Base-by-base conservation (phyloP, 2,888 invertebrate species). In the Hartigia nigra region DNA sequence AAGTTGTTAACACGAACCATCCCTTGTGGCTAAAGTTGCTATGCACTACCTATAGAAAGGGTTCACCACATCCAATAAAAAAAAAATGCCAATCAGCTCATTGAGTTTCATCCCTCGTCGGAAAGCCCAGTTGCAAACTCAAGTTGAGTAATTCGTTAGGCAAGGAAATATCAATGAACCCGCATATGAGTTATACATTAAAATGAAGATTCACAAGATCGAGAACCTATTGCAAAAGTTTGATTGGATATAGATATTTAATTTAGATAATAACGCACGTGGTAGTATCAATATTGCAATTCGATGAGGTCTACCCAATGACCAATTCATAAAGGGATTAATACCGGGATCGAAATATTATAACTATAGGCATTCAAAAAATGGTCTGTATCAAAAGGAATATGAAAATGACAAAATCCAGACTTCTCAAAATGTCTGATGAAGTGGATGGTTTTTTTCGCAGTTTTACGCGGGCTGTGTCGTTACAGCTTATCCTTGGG, bases 161-260 rank as follows among this genome's bases (percentile, higher is more conserved):
- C 55, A 9, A 23, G 23, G 55, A 55, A 23, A 55, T 55, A 55
- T 55, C 55, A 23, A 55, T 55, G 23, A 55, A 55, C 55, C 9
- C 55, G 23, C 23, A 23, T 55, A 55, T 55, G 55, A 55, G 55
- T 55, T 55, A 55, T 55, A 23, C 55, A 23, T 55, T 55, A 55
- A 23, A 14, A 55, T 23, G 55, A 14, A 14, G 23, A 23, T 23
- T 12, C 31, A 31, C 34, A 31, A 74, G 78, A 75, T 78, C 70
- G 76, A 77, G 75, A 77, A 74, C 79, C 77, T 76, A 81, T 79
- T 79, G 80, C 77, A 78, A 82, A 83, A 82, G 82, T 83, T 83
- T 80, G 83, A 82, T 83, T 83, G 80, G 80, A 80, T 80, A 79
- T 80, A 80, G 80, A 82, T 81, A 78, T 81, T 83, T 83, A 81